Evolutionary conservation across 2,888 invertebrate genomes (phyloP).

Genomic region (Stramonita haemastoma): DNA sequence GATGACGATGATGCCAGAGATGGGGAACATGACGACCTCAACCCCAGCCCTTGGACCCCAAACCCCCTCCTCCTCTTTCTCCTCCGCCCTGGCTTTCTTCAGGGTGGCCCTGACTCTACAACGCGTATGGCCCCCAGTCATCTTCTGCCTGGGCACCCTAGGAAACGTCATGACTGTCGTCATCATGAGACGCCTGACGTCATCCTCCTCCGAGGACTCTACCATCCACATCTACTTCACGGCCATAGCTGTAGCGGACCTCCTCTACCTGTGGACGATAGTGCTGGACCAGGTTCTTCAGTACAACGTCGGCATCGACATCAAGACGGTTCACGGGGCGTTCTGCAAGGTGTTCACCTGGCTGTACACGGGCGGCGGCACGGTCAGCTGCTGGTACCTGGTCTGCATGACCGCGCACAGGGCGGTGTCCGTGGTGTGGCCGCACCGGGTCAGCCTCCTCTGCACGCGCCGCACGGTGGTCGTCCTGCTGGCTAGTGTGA

Average conservation of each 20-base stretch:
- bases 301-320: background rate
- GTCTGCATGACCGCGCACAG: background rate
- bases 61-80: too few relatives aligned
- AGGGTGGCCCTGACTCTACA: too few relatives aligned
- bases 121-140: background rate
- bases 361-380: background rate
- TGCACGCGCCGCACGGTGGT: background rate
- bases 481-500: background rate
- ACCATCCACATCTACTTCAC: background rate
- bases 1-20: too few relatives aligned
- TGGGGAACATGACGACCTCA: too few relatives aligned
- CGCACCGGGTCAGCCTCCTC: background rate
- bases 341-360: background rate
- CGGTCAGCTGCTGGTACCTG: background rate
- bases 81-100: too few relatives aligned
- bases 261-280: background rate
- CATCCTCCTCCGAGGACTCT: background rate
- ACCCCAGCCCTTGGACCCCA: too few relatives aligned
- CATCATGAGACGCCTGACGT: background rate
- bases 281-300: background rate
- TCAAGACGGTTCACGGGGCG: background rate
- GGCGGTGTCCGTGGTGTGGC: slow-evolving; percentile 10
- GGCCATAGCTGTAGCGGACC: background rate
- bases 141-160: background rate
- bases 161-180: background rate